Conservation (phyloP, 2,113 vertebrate species). For the Nanger granti region DNA sequence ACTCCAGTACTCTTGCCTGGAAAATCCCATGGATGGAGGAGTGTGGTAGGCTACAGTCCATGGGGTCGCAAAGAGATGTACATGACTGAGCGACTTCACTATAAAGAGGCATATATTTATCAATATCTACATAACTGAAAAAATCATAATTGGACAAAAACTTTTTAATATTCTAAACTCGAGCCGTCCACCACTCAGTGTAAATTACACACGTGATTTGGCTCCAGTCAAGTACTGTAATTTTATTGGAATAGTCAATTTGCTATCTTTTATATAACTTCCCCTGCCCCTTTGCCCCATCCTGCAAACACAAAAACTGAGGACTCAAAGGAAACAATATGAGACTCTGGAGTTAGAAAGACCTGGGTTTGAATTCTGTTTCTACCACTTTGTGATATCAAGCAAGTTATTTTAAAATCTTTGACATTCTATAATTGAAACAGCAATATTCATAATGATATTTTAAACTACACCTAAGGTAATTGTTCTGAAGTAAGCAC, state of each 20-base stretch:
- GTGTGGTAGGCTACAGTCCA: not conserved
- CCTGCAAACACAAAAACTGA: not conserved
- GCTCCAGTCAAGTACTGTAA: not conserved
- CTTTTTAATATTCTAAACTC: not conserved
- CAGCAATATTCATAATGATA: not conserved
- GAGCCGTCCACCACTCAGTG: not conserved
- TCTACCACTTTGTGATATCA: not conserved
- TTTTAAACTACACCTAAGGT: not conserved
- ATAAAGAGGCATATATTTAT: not conserved
- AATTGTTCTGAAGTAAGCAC: not conserved
- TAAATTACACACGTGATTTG: not conserved
- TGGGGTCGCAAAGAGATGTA: not conserved
- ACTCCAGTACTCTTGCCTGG: not conserved
- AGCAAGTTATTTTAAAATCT: not conserved
- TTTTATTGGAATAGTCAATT: not conserved
- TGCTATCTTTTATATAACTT: not conserved
- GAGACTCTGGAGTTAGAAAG: not conserved
- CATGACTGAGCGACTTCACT: not conserved
- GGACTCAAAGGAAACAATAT: not conserved
- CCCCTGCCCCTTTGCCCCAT: rapidly evolving
- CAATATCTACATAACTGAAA: not conserved
- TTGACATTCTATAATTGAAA: not conserved
- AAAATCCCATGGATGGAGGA: not conserved
- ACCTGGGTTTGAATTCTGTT: not conserved
- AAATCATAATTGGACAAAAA: not conserved